These are phyloP conservation scores for Petroica traversi DNA, from an alignment of 2,113 vertebrate species.

Conservation along the genomic window DNA sequence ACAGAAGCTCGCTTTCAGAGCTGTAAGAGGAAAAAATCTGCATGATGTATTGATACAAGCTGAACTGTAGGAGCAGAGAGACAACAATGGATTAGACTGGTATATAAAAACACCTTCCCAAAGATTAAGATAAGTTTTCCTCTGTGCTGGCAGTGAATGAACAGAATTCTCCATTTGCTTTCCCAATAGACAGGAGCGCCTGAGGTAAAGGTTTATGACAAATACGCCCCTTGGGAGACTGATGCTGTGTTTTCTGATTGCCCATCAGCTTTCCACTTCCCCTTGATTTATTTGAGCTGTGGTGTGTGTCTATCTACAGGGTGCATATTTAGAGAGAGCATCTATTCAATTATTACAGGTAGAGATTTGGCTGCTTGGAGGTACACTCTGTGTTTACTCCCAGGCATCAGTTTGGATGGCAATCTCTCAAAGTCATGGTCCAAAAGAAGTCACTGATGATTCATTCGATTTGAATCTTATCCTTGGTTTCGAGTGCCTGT, in stretches of 20 bases:
- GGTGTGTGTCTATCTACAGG: slow-evolving; percentile 12
- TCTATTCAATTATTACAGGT: background rate
- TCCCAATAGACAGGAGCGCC: background rate
- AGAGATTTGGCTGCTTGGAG: background rate
- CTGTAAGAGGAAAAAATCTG: background rate
- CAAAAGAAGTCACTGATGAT: background rate
- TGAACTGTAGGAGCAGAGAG: background rate
- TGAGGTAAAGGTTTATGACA: background rate
- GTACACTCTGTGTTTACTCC: background rate
- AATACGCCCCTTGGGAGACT: background rate
- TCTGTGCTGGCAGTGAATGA: background rate
- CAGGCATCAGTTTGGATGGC: background rate
- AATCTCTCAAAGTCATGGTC: background rate
- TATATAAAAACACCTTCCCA: background rate
- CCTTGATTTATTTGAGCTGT: background rate
- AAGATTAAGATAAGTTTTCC: background rate
- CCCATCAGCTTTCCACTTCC: background rate
- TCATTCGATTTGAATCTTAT: background rate
- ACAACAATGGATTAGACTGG: background rate
- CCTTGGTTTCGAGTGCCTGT: background rate
- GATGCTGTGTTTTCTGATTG: background rate
- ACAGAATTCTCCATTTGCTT: background rate
- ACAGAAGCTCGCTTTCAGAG: background rate
- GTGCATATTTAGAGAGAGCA: background rate
- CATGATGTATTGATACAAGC: background rate